Evolutionary conservation across 1,140 invertebrate species (phyloP).

Genomic region (Lepidurus packardi): DNA sequence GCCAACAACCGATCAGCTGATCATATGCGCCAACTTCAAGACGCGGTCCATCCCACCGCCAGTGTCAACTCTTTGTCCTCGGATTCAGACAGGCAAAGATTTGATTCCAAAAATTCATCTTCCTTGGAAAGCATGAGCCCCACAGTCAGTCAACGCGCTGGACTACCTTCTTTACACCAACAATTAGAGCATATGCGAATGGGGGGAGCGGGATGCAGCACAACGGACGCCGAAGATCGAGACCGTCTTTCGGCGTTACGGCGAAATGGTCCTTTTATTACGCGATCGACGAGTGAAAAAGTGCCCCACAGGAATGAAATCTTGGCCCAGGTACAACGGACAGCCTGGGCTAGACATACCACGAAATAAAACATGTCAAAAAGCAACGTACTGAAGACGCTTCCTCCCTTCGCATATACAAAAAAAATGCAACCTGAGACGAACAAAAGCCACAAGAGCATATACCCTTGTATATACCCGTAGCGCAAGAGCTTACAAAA

Average conservation of each 20-base stretch:
- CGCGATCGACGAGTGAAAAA: conserved; percentile 73
- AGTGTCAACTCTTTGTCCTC: conserved; percentile 32
- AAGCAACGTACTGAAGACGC: neutral
- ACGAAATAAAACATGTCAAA: conserved; percentile 60
- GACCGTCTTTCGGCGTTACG: conserved; percentile 26
- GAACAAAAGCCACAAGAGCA: too few species aligned
- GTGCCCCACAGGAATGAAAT: conserved; percentile 73
- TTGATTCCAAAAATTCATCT: conserved; percentile 32
- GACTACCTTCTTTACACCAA: conserved; percentile 35
- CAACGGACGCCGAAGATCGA: conserved; percentile 4
- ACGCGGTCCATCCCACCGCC: conserved; percentile 7
- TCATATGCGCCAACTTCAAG: conserved; percentile 34
- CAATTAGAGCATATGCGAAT: conserved; percentile 37
- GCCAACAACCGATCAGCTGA: conserved; percentile 32
- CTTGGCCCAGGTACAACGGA: conserved; percentile 71
- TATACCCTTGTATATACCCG: too few species aligned
- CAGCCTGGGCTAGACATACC: conserved; percentile 75
- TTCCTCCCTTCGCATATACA: too few species aligned
- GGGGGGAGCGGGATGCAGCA: conserved; percentile 39
- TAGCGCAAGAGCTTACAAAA: too few species aligned
- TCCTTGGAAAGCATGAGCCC: conserved; percentile 44
- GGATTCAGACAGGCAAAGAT: conserved; percentile 31
- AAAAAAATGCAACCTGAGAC: too few species aligned
- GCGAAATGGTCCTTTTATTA: conserved; percentile 52
- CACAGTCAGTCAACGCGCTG: conserved; percentile 36